Base-by-base conservation (phyloP, 2,797 vertebrate genomes). In the Florisuga fusca region DNA sequence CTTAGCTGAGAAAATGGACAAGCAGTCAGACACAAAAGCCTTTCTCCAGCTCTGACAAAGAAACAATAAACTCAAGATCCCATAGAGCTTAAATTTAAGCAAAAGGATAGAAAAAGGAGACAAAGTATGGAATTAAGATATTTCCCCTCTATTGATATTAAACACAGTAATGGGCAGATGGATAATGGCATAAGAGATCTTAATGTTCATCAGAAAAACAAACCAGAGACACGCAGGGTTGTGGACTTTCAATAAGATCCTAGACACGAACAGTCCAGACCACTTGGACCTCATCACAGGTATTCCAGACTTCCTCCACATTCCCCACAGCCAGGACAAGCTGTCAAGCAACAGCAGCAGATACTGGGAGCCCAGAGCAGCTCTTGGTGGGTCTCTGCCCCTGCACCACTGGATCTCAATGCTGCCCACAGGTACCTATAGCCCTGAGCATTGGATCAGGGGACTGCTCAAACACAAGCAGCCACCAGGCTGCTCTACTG, bases 1-100 rank as follows among this genome's bases (percentile, higher is more conserved):
- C 41, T 80, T 57, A 77, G 61, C 41, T 75, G 73, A 81, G 83
- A 72, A 66, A 64, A 68, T 6, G 69, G 76, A 61, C 53, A 71
- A 69, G 74, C 43, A 74, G 48, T 38, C 45, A 80, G 68, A 45
- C 73, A 77, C 53, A 86, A 94, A 95, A 93, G 36, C 69, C 33
- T 43, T 93, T 80, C 92, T 84, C n/a, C 27, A 72, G 72, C 62
- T 80, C 85, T 90, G 73, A 84, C 76, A 92, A 77, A 90, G 72
- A 78, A 75, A 66, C 57, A 61, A 77, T 43, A 78, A 77, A 54
- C 76, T 61, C 69, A 33, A 72, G 48, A 34, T 79, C 50, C 61
- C 48, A 4, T n/a, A 64, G 64, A 72, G 73, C 41, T 94, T 61
- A 72, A 66, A 34, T 94, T 64, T 75, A 80, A 77, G 31, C 25